Base-by-base conservation (phyloP, 1,140 invertebrate species). In the Drosophila asahinai region DNA sequence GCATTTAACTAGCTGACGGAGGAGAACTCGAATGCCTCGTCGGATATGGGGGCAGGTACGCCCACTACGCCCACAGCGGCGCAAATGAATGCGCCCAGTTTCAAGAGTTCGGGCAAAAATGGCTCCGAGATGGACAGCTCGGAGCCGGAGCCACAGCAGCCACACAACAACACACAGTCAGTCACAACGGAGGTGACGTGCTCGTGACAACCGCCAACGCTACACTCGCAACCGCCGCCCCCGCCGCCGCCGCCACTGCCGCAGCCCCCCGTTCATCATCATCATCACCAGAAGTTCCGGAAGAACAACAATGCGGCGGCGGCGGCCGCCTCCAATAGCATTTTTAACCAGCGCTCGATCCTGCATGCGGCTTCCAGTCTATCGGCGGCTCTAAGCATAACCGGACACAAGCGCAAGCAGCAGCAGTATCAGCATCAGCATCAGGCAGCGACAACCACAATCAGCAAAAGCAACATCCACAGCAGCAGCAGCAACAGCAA, bases 251-350 rank as follows among this genome's bases (percentile, higher is more conserved):
- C 79, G 14, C 42, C 57, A 15, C 43, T 40, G 38, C 33, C 51
- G 17, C 60, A 66, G 33, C 67, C 80, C 17, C 27, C 75, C 19
- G 30, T 63, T 57, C 71, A 77, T 36, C 81, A 81, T 78, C 73
- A 82, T 72, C 62, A 83, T 61, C 81, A 86, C 81, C 81, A 92
- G 54, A 92, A 92, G 80, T 92, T 92, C 77, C 80, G 91, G 36
- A 92, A 92, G 76, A 92, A 92, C 77, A 92, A 92, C 59, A 92
- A 92, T 79, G 91, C 91, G 27, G 91, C 91, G 52, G 91, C 91
- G 27, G 91, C 89, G 57, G 91, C 91, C 60, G 90, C 89, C 40
- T 92, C 91, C 42, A 92, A 92, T 80, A 92, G 91, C 80, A 92
- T 92, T 83, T 92, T 92, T 47, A 91, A 92, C 57, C 91, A 92